Conservation (phyloP, 2,113 vertebrate genomes). For the Tautogolabrus adspersus region DNA sequence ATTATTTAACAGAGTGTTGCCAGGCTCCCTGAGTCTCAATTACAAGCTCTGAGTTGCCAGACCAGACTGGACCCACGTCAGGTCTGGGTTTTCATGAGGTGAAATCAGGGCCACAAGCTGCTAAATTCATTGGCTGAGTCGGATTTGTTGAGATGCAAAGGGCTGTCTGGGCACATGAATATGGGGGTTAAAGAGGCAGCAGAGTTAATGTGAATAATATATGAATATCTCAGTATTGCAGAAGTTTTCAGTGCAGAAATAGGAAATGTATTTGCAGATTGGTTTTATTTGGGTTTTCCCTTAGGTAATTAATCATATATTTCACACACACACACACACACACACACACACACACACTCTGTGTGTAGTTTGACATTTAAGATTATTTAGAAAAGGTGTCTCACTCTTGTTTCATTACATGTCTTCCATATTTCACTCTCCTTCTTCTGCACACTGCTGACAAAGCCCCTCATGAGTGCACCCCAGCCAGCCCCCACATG, state of each 20-base stretch:
- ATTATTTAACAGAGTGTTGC: constrained; percentile 30
- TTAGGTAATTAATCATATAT: neutral
- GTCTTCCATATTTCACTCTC: neutral
- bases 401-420: constrained; percentile 8
- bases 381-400: neutral
- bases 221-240: constrained; percentile 5
- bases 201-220: constrained; percentile 7
- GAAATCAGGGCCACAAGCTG: constrained; percentile 37
- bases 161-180: constrained; percentile 31
- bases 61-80: constrained; percentile 26
- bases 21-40: constrained; percentile 28
- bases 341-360: no score
- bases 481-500: neutral
- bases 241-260: constrained; percentile 7
- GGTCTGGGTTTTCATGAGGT: constrained; percentile 38
- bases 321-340: no score
- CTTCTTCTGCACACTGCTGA: constrained; percentile 11
- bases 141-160: constrained; percentile 13
- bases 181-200: constrained; percentile 18
- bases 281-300: neutral
- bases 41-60: constrained; percentile 3
- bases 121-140: constrained; percentile 34
- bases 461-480: constrained; percentile 47
- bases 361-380: neutral
- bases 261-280: constrained; percentile 9